phyloP scores from a whole-genome alignment of 2,797 vertebrate species.

The Microctenopoma lineatum region DNA sequence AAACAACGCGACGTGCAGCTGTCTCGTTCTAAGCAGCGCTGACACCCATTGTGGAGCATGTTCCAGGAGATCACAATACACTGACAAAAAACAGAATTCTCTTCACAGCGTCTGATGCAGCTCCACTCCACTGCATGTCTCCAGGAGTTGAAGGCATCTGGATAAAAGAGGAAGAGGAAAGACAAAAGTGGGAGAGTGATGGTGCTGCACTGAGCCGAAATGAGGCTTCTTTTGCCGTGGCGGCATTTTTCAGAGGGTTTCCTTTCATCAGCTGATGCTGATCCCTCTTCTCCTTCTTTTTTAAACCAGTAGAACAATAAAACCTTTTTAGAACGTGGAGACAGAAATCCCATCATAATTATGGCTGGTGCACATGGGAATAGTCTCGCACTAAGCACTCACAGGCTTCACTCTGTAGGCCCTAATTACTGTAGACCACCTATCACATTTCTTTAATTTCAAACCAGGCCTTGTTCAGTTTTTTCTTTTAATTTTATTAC shows the following conservation, averaged over 20 bases:
- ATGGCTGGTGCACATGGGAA: slow-evolving; percentile 55
- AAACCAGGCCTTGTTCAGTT: slow-evolving; percentile 60
- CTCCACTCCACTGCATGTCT: slow-evolving; percentile 27
- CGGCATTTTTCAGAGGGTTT: slow-evolving; percentile 56
- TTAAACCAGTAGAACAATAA: slow-evolving; percentile 63
- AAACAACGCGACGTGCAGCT: slow-evolving; percentile 52
- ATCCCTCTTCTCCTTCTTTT: slow-evolving; percentile 41
- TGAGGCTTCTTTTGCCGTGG: slow-evolving; percentile 41
- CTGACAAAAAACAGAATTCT: slow-evolving; percentile 49
- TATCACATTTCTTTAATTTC: slow-evolving; percentile 71
- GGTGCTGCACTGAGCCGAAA: slow-evolving; percentile 56
- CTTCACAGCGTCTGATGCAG: slow-evolving; percentile 37
- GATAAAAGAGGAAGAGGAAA: slow-evolving; percentile 27
- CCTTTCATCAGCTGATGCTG: slow-evolving; percentile 62
- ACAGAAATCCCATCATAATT: slow-evolving; percentile 70
- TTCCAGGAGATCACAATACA: slow-evolving; percentile 58
- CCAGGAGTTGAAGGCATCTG: slow-evolving; percentile 35
- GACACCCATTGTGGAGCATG: slow-evolving; percentile 54
- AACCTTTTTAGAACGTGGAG: slow-evolving; percentile 60
- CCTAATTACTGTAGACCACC: slow-evolving; percentile 72
- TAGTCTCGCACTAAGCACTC: slow-evolving; percentile 49
- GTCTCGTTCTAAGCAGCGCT: slow-evolving; percentile 44
- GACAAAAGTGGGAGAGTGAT: slow-evolving; percentile 46
- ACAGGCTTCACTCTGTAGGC: slow-evolving; percentile 59
- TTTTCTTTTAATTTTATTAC: slow-evolving; percentile 65